These are phyloP conservation scores for Belgica antarctica DNA, from an alignment of 2,888 invertebrate species.

Conservation along the genomic window DNA sequence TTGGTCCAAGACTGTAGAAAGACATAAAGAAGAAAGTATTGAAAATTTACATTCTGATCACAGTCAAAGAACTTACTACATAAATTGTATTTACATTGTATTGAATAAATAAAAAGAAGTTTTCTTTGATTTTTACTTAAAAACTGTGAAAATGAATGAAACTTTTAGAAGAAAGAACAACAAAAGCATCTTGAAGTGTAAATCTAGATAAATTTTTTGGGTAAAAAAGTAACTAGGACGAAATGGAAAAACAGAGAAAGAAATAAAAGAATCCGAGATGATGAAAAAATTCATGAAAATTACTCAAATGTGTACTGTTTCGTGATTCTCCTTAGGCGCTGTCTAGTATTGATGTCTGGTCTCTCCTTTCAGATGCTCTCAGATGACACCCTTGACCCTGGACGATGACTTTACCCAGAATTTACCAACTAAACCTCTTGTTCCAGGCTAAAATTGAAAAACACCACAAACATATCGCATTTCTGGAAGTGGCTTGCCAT, in stretches of 20 bases:
- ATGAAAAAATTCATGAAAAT: constrained; percentile 6
- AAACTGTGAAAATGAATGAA: background rate
- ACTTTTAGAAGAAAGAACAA: background rate
- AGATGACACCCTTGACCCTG: no score
- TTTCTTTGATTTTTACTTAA: constrained; percentile 14
- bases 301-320: background rate
- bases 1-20: no score
- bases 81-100: background rate
- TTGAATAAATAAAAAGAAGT: background rate
- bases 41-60: constrained; percentile 5
- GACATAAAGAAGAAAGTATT: background rate
- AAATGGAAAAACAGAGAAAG: background rate
- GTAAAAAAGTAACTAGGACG: background rate
- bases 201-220: background rate
- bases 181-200: background rate
- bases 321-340: no score
- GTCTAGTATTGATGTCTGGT: no score
- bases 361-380: no score
- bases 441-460: no score
- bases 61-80: background rate
- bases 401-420: no score
- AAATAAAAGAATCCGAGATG: constrained; percentile 1
- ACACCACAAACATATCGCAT: no score
- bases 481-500: no score
- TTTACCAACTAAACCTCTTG: no score